Base-by-base conservation (phyloP, 2,113 vertebrate genomes). In the Mola mola region DNA sequence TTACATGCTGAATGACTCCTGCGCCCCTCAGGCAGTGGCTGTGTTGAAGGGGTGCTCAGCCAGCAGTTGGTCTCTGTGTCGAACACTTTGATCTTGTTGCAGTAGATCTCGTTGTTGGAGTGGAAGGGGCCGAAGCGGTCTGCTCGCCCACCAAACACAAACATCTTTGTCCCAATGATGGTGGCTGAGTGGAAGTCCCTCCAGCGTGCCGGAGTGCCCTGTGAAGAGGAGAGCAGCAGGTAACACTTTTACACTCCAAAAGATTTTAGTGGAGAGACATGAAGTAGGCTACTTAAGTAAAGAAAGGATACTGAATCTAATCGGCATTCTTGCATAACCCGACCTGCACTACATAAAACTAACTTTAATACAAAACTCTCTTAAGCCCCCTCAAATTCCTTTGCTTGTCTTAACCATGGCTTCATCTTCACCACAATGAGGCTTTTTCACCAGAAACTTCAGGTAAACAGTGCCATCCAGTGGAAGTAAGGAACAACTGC, bases 101-200 rank as follows among this genome's bases (percentile, higher is more conserved):
- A 99, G 88, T 99, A 98, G 89, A 99, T 97, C 91, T 99, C 97
- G 4, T 97, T 98, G 93, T 97, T 98, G 55, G 97, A 99, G 90
- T 99, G 97, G 82, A 97, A 98, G 0, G 96, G 97, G 19, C 97
- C 97, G 15, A 98, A 98, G 2, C 95, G 95, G 87, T 99, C 97
- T 0, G 97, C 97, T 21, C 97, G 91, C 21, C 97, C 97, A 13
- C 97, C 96, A 60, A 99, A 99, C 17, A 99, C 96, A 3, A 95
- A 99, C 96, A 99, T 98, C 82, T 95, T 94, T 40, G 79, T 94
- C 44, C 94, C 97, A 46, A 99, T 95, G 75, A 98, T 95, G 13
- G 97, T 99, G 49, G 97, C 97, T 0, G 97, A 98, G 78, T 99
- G 97, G 63, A 99, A 99, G 83, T 99, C 97, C 76, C 97, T 94